Evolutionary conservation across 2,113 vertebrate species (phyloP), one percentile per base, ranked within the genome.

Genomic region (Ibidorhyncha struthersii): DNA sequence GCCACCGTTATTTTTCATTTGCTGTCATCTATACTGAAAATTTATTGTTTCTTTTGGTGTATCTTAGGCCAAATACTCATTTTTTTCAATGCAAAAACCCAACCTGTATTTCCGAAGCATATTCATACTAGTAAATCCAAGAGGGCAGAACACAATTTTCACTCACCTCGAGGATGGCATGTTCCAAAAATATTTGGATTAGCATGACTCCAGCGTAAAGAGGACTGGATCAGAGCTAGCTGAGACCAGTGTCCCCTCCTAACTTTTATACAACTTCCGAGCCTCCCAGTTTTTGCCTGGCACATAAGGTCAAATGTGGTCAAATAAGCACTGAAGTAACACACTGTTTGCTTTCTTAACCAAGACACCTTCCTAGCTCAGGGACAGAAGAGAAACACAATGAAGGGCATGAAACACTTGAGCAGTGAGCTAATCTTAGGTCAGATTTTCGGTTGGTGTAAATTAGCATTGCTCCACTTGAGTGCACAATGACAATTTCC

Each of bases 41-140:
- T 2, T 1, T 7, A 1, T 8, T 4, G 6, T 27, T 79, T 13
- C 12, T 47, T 72, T 40, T 3, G 9, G 12, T 1, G 9, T 7
- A 4, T 4, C 12, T 50, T 7, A 5, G 45, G 14, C 12, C 49
- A 65, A 81, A 78, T 5, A 29, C 3, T 71, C 16, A 0, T 52
- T 59, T 81, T 81, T 43, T 14, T n/a, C 26, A 17, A 22, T 4
- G 23, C 13, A 11, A 49, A 78, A 62, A 2, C 14, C 50, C 18
- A 66, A 12, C 26, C 4, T 30, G 10, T 0, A 2, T 14, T 30
- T 27, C 79, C 2, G 6, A 76, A 49, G 36, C 52, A 36, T 17
- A 1, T 8, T 34, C 53, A n/a, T 3, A 2, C 5, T 5, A 38
- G n/a, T 21, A 45, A 72, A 88, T 17, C 61, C 76, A 63, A 4